Base-by-base conservation (phyloP, 2,113 vertebrate genomes). In the Fukomys damarensis region DNA sequence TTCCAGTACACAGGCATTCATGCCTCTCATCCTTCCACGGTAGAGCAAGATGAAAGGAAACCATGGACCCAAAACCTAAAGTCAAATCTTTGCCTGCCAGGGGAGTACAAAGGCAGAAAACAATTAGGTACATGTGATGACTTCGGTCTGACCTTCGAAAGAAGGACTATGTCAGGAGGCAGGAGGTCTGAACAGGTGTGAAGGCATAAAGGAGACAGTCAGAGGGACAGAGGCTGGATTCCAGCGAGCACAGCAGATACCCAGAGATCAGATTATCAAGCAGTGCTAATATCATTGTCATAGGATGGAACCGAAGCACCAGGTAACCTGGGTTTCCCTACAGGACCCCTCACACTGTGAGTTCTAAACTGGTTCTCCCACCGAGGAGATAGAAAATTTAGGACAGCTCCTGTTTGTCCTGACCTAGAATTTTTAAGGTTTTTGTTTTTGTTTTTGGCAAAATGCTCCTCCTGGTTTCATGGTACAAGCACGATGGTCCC, bases 361-460 rank as follows among this genome's bases (percentile, higher is more conserved):
- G 17, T 74, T 68, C 17, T 43, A 66, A 88, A 49, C 43, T 72
- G 54, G 32, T 22, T 82, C 83, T 26, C 26, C 86, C 49, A 41
- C 3, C 12, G 26, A 79, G 30, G 46, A 93, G 77, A 91, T 11
- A 58, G 88, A 68, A 84, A 49, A 89, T 35, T 52, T 32, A 32
- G 0, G 43, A 77, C 20, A 63, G 86, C 35, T 59, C 54, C 72
- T 86, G 32, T 65, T 54, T 49, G 66, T 13, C 59, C 46, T 85
- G 54, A 95, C 46, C 46, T 79, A 85, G n/a, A 59, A 66, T 87
- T 74, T 89, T n/a, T 70, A 92, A 46, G 81, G 74, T 19, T 30
- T 43, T 19, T 9, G 17, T 46, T 26, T 19, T 9, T 91, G 35
- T 46, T 91, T n/a, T 94, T 92, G 89, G n/a, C 76, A 95, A 88